These are phyloP conservation scores for Calephelis perditalis DNA, from an alignment of 2,888 invertebrate genomes.

Conservation along the genomic window DNA sequence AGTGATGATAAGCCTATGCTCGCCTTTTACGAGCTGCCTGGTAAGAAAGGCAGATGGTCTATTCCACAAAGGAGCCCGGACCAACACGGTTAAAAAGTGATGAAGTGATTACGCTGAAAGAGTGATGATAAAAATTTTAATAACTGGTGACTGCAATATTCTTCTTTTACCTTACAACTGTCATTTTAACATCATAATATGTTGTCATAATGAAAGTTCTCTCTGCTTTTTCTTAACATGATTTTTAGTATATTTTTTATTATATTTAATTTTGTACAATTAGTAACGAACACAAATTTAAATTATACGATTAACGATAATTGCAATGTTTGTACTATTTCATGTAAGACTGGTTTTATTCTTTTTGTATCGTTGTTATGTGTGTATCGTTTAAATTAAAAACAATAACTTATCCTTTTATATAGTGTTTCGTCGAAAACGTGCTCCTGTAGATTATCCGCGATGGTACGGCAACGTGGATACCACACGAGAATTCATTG, in stretches of 20 bases:
- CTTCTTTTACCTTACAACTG: conserved; percentile 21
- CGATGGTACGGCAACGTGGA: conserved; percentile 55
- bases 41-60: too few relatives aligned
- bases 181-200: conserved; percentile 39
- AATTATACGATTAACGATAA: conserved; percentile 43
- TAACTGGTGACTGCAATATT: conserved; percentile 17
- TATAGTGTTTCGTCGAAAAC: conserved; percentile 53
- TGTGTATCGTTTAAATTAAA: not conserved
- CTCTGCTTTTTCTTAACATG: conserved; percentile 59
- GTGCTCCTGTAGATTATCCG: conserved; percentile 55
- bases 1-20: too few relatives aligned
- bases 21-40: too few relatives aligned
- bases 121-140: not conserved
- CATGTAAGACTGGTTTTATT: not conserved
- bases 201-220: conserved; percentile 49
- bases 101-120: not conserved
- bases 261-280: conserved; percentile 53
- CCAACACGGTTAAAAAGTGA: too few relatives aligned
- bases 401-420: conserved; percentile 1
- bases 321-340: conserved; percentile 42
- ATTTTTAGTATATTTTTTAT: conserved; percentile 59
- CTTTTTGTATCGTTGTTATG: not conserved
- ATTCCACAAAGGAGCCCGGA: too few relatives aligned
- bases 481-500: conserved; percentile 57
- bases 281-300: conserved; percentile 40